These are phyloP conservation scores for Tetheella fluctuosa DNA, from an alignment of 2,888 invertebrate genomes.

Conservation along the genomic window DNA sequence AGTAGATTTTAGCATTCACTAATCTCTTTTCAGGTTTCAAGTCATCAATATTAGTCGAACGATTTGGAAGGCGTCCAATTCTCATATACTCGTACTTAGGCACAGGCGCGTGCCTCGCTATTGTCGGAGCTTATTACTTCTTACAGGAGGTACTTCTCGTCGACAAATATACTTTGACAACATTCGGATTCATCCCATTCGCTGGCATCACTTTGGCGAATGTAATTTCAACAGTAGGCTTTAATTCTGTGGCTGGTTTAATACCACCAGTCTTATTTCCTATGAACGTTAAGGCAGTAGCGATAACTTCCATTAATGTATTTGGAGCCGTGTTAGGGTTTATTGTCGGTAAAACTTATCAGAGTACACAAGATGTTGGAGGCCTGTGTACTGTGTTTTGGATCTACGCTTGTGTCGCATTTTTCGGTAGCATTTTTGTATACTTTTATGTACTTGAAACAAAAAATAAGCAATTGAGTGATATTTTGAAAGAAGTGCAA, in stretches of 20 bases:
- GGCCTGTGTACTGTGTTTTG: conserved; percentile 73
- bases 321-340: conserved; percentile 73
- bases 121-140: conserved; percentile 59
- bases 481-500: conserved; percentile 77
- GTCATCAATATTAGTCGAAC: conserved; percentile 50
- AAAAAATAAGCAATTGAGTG: conserved; percentile 76
- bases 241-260: conserved; percentile 70
- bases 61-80: conserved; percentile 66
- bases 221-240: conserved; percentile 60
- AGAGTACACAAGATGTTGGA: conserved; percentile 63
- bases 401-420: conserved; percentile 69
- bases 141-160: conserved; percentile 40
- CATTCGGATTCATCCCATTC: conserved; percentile 52
- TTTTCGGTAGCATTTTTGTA: conserved; percentile 68
- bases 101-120: conserved; percentile 42
- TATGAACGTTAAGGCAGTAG: conserved; percentile 77
- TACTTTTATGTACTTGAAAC: conserved; percentile 77
- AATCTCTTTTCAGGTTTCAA: conserved; percentile 41
- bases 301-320: conserved; percentile 71
- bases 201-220: conserved; percentile 59
- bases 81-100: conserved; percentile 62
- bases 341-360: conserved; percentile 70
- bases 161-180: conserved; percentile 20
- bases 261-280: conserved; percentile 82
- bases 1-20: no score